Percentiles rank a stretch among this genome's conserved stretches.
These are phyloP conservation scores for Limosa lapponica DNA, from an alignment of 2,797 vertebrate genomes.

Conservation along the genomic window DNA sequence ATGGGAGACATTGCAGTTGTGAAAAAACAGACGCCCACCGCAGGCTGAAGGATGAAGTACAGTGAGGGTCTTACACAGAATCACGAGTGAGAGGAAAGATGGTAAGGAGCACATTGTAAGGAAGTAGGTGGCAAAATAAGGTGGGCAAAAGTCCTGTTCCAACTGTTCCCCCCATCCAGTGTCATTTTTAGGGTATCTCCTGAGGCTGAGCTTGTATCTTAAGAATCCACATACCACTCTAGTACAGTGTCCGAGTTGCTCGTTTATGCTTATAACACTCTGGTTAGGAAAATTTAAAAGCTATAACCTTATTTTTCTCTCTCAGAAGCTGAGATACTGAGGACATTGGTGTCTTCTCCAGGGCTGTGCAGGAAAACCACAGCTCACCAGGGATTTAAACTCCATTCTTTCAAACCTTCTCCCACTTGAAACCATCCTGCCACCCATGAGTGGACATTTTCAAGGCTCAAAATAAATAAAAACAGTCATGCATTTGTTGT, in stretches of 20 bases:
- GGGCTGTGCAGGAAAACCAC: not conserved
- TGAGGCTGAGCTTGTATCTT: not conserved
- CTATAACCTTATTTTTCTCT: not conserved
- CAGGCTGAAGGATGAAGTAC: not conserved
- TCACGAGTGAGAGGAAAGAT: not conserved
- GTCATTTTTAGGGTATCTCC: not conserved
- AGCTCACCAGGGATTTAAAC: not conserved
- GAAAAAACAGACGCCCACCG: not conserved
- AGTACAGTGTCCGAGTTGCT: not conserved
- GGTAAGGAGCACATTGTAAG: not conserved
- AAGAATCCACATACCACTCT: not conserved
- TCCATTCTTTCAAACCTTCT: not conserved
- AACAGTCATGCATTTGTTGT: not conserved
- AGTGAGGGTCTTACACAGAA: not conserved
- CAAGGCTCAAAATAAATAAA: not conserved
- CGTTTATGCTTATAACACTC: not conserved
- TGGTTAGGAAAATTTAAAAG: not conserved
- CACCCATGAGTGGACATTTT: not conserved
- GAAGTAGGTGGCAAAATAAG: not conserved
- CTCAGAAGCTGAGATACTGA: not conserved
- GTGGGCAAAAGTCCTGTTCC: not conserved
- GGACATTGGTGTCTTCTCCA: not conserved
- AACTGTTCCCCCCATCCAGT: not conserved
- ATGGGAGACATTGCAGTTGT: not conserved
- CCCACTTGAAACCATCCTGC: not conserved